Base-by-base conservation (phyloP, 2,113 vertebrate genomes). In the Lepus europaeus region DNA sequence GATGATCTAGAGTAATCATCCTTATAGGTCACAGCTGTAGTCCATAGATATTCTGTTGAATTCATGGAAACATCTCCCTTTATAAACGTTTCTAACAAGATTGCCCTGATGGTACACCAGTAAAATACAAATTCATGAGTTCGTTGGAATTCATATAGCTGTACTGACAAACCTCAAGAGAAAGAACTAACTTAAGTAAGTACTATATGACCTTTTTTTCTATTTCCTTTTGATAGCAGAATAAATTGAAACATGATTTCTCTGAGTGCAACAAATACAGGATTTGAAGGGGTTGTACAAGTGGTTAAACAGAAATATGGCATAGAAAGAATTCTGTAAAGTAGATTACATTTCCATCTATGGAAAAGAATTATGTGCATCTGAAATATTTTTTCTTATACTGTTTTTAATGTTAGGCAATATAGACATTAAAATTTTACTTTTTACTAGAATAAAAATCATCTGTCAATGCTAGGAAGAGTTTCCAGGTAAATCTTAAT, bases 191-290 rank as follows among this genome's bases (percentile, higher is more conserved):
- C 95, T 87, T 69, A 5, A 10, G 19, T 70, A 9, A 72, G 11
- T 80, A 77, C 61, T 89, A 72, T 80, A n/a, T 84, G 36, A 76
- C 17, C 9, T 2, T 56, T 68, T 86, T 88, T 82, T 64, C 31
- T 77, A 0, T 49, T 29, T 92, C 22, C 22, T 94, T 9, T 64
- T 84, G 61, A 33, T 72, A 63, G 56, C 84, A 91, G 85, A 92
- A 63, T 96, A 73, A 80, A 87, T 94, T 89, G 9, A 93, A 93
- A 87, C 66, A 23, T 45, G 29, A 84, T 90, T 91, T 97, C 36
- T 77, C 23, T 81, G 68, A 91, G 45, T 74, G 31, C 0, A 95
- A 76, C 36, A 94, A 89, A 89, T 87, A 36, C 5, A 74, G 10
- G 63, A 29, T 93, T 83, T 77, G 39, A 94, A n/a, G 23, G 19